Percentiles rank a stretch among this genome's conserved stretches.
Evolutionary conservation across 1,140 invertebrate species (phyloP).

Genomic region (Drosophila ambigua): DNA sequence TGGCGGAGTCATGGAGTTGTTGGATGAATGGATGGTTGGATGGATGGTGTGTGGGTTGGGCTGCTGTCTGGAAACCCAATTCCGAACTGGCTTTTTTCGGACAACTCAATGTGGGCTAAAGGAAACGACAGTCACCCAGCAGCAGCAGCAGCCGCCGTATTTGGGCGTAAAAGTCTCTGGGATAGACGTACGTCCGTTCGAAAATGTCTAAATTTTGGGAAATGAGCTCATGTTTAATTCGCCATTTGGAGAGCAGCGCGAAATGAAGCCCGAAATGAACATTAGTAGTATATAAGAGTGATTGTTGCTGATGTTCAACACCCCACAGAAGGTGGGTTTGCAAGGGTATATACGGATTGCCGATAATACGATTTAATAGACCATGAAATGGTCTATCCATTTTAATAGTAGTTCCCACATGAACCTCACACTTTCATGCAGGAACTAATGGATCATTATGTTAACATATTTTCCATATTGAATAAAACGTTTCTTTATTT

Average conservation of each 20-base stretch:
- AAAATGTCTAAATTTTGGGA: slow-evolving; percentile 60
- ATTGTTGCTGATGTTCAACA: slow-evolving; percentile 38
- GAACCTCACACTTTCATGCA: no score
- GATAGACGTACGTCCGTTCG: slow-evolving; percentile 34
- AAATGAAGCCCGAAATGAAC: slow-evolving; percentile 37
- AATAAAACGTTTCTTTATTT: no score
- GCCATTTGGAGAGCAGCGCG: slow-evolving; percentile 55
- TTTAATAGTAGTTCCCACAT: no score
- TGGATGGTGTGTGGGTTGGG: slow-evolving; percentile 31
- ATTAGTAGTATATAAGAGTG: slow-evolving; percentile 20
- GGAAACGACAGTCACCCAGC: slow-evolving; percentile 51
- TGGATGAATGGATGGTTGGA: not conserved
- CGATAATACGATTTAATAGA: no score
- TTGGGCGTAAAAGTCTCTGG: slow-evolving; percentile 72
- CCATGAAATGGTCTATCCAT: no score
- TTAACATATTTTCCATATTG: no score
- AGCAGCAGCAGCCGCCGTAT: slow-evolving; percentile 36
- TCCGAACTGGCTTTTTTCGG: slow-evolving; percentile 57
- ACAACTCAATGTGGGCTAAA: slow-evolving; percentile 71
- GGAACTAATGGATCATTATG: no score
- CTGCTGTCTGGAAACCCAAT: slow-evolving; percentile 70
- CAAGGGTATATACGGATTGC: not conserved
- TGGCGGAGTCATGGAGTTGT: slow-evolving; percentile 38
- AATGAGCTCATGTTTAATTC: slow-evolving; percentile 69
- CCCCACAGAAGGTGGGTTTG: not conserved